Conservation (phyloP, 2,888 invertebrate genomes). For the Temnothorax rugatulus region DNA sequence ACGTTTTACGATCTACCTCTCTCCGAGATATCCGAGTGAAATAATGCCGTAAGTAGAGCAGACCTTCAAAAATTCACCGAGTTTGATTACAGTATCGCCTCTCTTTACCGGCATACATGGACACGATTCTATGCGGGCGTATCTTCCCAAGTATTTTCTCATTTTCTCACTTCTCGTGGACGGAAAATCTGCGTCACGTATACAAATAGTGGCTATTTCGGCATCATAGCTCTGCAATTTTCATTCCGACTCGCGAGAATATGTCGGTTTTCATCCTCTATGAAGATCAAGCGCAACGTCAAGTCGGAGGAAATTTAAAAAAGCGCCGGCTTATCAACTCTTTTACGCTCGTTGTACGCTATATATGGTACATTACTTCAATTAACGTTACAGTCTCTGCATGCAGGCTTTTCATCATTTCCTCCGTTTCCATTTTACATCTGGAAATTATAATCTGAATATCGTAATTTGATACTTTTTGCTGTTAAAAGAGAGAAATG, state of each 20-base stretch:
- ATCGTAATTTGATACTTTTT: background rate
- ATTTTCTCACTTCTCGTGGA: conserved; percentile 37
- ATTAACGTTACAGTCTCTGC: conserved; percentile 3
- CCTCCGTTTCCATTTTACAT: background rate
- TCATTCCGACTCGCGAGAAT: conserved; percentile 46
- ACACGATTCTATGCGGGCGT: background rate
- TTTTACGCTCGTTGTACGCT: background rate
- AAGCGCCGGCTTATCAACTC: conserved; percentile 13
- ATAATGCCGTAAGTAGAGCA: background rate
- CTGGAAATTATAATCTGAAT: conserved; percentile 10
- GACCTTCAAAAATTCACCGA: conserved; percentile 20
- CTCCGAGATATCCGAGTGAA: background rate
- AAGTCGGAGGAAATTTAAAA: conserved; percentile 21
- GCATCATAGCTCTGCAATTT: conserved; percentile 48
- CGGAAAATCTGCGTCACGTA: conserved; percentile 35
- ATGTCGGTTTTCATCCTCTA: conserved; percentile 13
- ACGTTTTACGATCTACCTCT: background rate
- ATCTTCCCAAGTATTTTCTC: conserved; percentile 30
- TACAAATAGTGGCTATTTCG: conserved; percentile 61
- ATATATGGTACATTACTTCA: background rate
- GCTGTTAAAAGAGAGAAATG: background rate
- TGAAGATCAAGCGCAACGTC: conserved; percentile 15
- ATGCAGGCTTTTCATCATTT: background rate
- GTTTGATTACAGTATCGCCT: conserved; percentile 17
- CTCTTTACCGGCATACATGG: background rate